Conservation (phyloP, 1,140 invertebrate genomes). For the Aphis gossypii region DNA sequence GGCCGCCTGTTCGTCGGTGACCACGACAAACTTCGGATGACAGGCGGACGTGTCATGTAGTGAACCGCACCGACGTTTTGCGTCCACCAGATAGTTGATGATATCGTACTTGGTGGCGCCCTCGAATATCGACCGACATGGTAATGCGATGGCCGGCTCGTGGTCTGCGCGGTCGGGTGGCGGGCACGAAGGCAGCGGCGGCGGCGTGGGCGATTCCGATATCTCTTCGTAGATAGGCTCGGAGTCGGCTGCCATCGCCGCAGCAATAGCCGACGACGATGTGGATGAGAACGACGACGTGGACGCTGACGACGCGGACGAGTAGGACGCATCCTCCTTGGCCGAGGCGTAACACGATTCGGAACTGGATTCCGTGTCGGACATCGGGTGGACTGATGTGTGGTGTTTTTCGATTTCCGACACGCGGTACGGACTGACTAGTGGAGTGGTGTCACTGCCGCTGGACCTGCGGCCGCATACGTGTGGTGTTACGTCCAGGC, state of each 20-base stretch:
- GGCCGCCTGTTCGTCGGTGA: constrained; percentile 28
- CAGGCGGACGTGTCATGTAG: constrained; percentile 60
- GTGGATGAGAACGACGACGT: background rate
- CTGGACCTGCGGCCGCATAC: constrained; percentile 69
- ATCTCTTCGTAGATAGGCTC: constrained; percentile 91
- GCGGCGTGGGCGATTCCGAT: constrained; percentile 72
- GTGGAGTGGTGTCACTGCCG: background rate
- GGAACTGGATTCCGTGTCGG: constrained; percentile 39
- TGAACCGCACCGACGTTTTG: constrained; percentile 75
- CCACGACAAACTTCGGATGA: constrained; percentile 66
- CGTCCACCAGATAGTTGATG: constrained; percentile 84
- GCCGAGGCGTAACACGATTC: constrained; percentile 45
- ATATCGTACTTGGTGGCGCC: constrained; percentile 86
- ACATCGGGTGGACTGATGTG: background rate
- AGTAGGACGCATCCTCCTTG: constrained; percentile 48
- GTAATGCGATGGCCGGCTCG: constrained; percentile 58
- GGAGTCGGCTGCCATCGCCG: constrained; percentile 67
- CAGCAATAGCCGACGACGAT: background rate
- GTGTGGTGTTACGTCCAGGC: constrained; percentile 74
- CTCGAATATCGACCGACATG: constrained; percentile 76
- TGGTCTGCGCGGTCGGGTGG: constrained; percentile 62
- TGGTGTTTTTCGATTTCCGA: constrained; percentile 42
- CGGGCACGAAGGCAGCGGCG: constrained; percentile 78
- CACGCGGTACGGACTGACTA: constrained; percentile 42
- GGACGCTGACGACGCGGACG: constrained; percentile 16